These are phyloP conservation scores for Orthonevra nobilis DNA, from an alignment of 2,888 invertebrate species.

Conservation along the genomic window DNA sequence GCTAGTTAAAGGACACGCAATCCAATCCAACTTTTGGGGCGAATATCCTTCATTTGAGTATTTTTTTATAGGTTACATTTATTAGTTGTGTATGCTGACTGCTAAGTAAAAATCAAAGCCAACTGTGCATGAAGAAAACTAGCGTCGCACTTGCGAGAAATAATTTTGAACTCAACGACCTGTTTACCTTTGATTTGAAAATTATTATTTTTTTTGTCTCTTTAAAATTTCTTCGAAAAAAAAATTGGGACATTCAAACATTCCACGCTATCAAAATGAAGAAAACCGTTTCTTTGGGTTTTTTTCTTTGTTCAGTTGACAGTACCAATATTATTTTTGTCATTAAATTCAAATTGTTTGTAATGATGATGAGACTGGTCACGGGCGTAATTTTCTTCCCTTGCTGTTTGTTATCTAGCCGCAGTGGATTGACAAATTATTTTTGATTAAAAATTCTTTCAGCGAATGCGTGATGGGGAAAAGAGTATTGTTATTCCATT, in stretches of 20 bases:
- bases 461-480: slow-evolving; percentile 41
- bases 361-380: slow-evolving; percentile 61
- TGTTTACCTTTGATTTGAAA: slow-evolving; percentile 52
- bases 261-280: slow-evolving; percentile 8
- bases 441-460: slow-evolving; percentile 56
- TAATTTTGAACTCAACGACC: slow-evolving; percentile 56
- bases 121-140: slow-evolving; percentile 42
- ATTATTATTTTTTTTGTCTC: slow-evolving; percentile 37
- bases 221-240: slow-evolving; percentile 14
- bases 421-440: slow-evolving; percentile 58
- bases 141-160: slow-evolving; percentile 7
- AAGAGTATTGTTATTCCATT: slow-evolving; percentile 48
- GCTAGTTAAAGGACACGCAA: slow-evolving; percentile 53
- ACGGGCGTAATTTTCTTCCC: slow-evolving; percentile 38
- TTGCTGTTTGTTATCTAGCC: not conserved
- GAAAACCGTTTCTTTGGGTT: slow-evolving; percentile 15
- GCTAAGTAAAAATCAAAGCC: slow-evolving; percentile 14
- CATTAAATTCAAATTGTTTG: slow-evolving; percentile 67
- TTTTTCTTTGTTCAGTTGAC: slow-evolving; percentile 25
- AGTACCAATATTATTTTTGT: slow-evolving; percentile 65
- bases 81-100: not conserved
- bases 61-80: not conserved
- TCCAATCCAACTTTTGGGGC: not conserved
- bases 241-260: too few relatives aligned
- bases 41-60: slow-evolving; percentile 13